Base-by-base conservation (phyloP, 2,113 vertebrate species). In the Lonchura striata region DNA sequence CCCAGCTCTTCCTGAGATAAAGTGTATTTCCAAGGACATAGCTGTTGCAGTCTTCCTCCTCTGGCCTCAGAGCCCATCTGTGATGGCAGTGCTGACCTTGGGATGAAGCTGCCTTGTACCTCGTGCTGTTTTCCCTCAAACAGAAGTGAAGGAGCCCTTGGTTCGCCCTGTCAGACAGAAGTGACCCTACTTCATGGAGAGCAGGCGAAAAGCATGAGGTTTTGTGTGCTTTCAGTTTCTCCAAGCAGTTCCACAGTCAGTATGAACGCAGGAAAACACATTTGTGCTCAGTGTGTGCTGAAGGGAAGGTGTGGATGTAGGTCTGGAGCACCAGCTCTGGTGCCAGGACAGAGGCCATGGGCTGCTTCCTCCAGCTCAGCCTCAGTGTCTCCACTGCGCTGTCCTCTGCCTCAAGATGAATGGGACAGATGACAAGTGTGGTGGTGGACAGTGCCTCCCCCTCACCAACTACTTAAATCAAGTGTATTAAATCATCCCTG, bases 381-480 rank as follows among this genome's bases (percentile, higher is more conserved):
- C 35, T 46, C 21, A 33, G 23, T 30, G 39, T 1, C 12, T 54
- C 31, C 27, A 16, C 24, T 47, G 35, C 17, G 30, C 52, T 77
- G 41, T 22, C 33, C 2, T 4, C 15, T 66, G 9, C 24, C 41
- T 16, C 35, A 31, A 25, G 25, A 12, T 4, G 19, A 28, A 13
- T 19, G 31, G 22, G 4, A 33, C 13, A 31, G 10, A 12, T 31
- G 15, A 2, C 20, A 78, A 0, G 39, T 56, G 12, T 77, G 3
- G 5, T 4, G 20, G 13, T 6, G 16, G 10, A 5, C 44, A 33
- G 25, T 17, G 11, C 13, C 4, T 72, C 2, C 1, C 5, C 14
- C 5, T 52, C 24, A 2, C 11, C n/a, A 22, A 8, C 27, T 42
- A 3, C 31, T 64, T 39, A 42, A 47, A 28, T 24, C 0, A 0